These are phyloP conservation scores for Araneus ventricosus DNA, from an alignment of 1,140 invertebrate genomes.

Conservation along the genomic window DNA sequence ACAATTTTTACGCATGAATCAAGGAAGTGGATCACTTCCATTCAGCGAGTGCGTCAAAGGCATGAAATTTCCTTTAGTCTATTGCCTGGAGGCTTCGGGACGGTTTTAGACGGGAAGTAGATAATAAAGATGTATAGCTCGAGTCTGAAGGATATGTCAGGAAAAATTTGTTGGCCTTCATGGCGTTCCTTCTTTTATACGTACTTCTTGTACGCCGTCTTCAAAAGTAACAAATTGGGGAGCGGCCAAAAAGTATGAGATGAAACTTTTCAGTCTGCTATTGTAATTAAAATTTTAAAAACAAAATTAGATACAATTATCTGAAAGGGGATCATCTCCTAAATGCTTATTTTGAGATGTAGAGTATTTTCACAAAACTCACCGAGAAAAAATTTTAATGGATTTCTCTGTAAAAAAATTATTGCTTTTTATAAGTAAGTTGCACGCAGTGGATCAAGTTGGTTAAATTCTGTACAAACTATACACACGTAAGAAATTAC, in stretches of 20 bases:
- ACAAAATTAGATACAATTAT: no score
- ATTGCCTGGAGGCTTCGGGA: not conserved
- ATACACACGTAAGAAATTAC: no score
- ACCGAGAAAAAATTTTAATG: no score
- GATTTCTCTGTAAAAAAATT: no score
- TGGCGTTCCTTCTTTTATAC: not conserved
- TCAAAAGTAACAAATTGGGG: not conserved
- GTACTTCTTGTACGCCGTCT: not conserved
- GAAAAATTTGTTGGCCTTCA: not conserved
- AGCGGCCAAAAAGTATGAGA: not conserved
- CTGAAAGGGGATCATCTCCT: no score
- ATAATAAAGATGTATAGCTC: conserved; percentile 1
- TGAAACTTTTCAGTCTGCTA: not conserved
- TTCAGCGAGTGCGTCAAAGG: not conserved
- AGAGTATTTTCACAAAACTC: no score
- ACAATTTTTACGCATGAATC: not conserved
- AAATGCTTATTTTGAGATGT: no score
- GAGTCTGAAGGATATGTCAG: not conserved
- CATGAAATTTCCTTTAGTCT: not conserved
- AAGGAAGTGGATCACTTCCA: not conserved
- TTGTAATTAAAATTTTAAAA: not conserved
- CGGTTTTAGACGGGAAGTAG: not conserved
- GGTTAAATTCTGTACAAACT: no score
- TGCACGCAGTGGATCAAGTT: no score
- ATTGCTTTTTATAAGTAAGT: no score